These are phyloP conservation scores for Bambusicola thoracicus DNA, from an alignment of 2,113 vertebrate genomes.

Conservation along the genomic window DNA sequence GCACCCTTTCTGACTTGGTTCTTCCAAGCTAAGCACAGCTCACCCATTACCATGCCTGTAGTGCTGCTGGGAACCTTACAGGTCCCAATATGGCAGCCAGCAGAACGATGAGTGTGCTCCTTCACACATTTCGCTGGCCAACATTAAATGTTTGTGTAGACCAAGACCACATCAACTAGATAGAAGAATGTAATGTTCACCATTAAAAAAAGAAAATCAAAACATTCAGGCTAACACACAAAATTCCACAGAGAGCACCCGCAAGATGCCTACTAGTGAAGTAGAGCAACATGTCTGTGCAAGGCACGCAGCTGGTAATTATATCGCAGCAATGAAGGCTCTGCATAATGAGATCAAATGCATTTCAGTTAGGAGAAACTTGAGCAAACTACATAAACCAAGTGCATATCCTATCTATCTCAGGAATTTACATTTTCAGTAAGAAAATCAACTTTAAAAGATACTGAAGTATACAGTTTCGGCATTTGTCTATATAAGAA, in stretches of 20 bases:
- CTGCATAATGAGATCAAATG: neutral
- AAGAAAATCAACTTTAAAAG: neutral
- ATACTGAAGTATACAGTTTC: neutral
- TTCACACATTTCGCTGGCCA: neutral
- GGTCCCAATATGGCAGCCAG: neutral
- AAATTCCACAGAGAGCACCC: neutral
- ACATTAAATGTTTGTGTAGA: neutral
- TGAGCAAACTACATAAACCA: slow-evolving; percentile 2
- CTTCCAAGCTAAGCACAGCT: rapidly evolving
- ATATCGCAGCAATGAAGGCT: slow-evolving; percentile 3
- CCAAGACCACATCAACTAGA: slow-evolving; percentile 20
- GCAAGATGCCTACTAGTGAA: neutral
- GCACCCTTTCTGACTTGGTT: rapidly evolving
- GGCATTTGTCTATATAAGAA: neutral
- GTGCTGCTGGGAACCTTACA: neutral
- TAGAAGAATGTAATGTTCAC: neutral
- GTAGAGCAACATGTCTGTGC: neutral
- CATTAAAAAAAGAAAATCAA: slow-evolving; percentile 4
- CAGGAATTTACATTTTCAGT: neutral
- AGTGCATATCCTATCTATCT: neutral
- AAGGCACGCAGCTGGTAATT: slow-evolving; percentile 16
- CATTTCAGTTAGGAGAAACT: slow-evolving; percentile 30
- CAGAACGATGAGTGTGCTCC: neutral
- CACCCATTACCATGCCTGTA: neutral
- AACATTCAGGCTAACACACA: slow-evolving; percentile 1